These are phyloP conservation scores for Alouatta caraya DNA, from an alignment of 2,797 vertebrate species.

Conservation along the genomic window DNA sequence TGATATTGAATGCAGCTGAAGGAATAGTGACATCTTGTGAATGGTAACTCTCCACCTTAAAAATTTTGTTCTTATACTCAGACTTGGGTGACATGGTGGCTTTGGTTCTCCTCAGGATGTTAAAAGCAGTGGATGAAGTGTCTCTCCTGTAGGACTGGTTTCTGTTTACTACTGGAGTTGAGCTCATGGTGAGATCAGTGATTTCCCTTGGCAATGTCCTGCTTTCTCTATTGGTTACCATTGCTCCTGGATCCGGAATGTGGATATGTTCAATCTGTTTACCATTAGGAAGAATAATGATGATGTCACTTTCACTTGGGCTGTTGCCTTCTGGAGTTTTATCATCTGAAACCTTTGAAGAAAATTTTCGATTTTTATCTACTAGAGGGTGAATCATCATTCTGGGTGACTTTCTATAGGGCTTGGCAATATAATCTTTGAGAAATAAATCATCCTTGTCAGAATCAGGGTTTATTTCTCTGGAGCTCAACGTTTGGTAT, in stretches of 20 bases:
- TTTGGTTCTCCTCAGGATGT: background rate
- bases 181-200: background rate
- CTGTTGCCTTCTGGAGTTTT: background rate
- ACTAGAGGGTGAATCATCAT: background rate
- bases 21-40: background rate
- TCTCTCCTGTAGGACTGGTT: background rate
- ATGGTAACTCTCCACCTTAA: background rate
- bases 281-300: background rate
- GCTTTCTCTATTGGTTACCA: background rate
- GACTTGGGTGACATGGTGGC: background rate
- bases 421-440: background rate
- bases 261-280: background rate
- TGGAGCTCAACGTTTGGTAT: background rate
- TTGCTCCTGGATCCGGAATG: background rate
- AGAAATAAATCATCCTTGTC: background rate
- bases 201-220: background rate
- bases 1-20: background rate
- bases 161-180: background rate
- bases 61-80: slow-evolving; percentile 1
- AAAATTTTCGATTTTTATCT: background rate
- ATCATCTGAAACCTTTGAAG: background rate
- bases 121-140: background rate
- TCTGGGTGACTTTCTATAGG: background rate
- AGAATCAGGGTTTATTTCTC: background rate
- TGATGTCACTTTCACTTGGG: background rate